phyloP scores from a whole-genome alignment of 2,797 vertebrate genomes.

The Loris lydekkerianus region DNA sequence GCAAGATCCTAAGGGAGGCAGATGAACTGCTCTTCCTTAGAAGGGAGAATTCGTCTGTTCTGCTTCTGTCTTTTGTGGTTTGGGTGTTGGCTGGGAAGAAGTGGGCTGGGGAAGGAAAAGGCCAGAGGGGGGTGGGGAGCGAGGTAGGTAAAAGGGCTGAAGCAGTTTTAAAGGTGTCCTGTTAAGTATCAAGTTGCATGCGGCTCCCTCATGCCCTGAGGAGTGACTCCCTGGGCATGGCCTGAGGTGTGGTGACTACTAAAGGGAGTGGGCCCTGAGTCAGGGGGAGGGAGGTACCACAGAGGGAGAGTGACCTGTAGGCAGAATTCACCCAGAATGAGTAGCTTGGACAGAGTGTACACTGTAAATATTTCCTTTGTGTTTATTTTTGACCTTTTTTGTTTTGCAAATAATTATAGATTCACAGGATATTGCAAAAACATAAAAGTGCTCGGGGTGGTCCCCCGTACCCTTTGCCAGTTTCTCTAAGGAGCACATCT shows the following conservation, averaged over 20 bases:
- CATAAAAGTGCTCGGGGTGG: not conserved
- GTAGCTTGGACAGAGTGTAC: not conserved
- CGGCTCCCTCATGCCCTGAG: not conserved
- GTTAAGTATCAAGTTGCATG: not conserved
- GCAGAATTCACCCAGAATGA: not conserved
- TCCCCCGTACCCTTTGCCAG: not conserved
- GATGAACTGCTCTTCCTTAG: fast-evolving
- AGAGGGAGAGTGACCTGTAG: not conserved
- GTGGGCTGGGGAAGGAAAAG: fast-evolving
- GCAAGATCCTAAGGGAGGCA: not conserved
- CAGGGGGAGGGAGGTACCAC: fast-evolving
- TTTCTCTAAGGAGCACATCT: too few species aligned
- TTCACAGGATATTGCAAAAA: not conserved
- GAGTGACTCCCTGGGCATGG: not conserved
- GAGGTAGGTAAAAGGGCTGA: fast-evolving
- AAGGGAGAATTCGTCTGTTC: not conserved
- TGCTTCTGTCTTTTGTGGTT: not conserved
- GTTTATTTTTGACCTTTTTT: not conserved
- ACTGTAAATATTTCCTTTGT: not conserved
- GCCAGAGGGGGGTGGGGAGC: not conserved
- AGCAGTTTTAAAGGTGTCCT: fast-evolving
- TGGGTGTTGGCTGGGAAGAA: not conserved
- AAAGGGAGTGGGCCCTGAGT: not conserved
- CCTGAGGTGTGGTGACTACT: not conserved
- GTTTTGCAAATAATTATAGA: not conserved